Base-by-base conservation (phyloP, 2,797 vertebrate genomes). In the Phoeniculus purpureus region DNA sequence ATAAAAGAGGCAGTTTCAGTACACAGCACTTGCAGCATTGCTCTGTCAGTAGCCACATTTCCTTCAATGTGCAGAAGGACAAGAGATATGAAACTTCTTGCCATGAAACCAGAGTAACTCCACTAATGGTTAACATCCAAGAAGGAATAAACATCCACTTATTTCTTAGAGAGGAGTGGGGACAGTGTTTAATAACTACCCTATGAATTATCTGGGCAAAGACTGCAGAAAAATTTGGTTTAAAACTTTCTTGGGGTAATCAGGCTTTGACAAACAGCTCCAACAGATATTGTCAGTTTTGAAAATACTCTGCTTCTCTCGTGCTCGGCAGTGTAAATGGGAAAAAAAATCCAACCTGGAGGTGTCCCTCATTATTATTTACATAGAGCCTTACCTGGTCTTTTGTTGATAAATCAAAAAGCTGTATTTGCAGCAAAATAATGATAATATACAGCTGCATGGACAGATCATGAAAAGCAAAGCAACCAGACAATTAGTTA, bases 381-480 rank as follows among this genome's bases (percentile, higher is more conserved):
- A 95, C 96, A 81, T 34, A 91, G 70, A 88, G 88, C 78, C 93
- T 96, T 95, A 96, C 95, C 94, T 94, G 90, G 51, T 94, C 75
- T 90, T 94, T 80, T 96, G 96, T 95, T 95, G 94, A 97, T 95
- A 96, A 95, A 95, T 94, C 3, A 25, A 77, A 96, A 96, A 96
- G 92, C 95, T 95, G 95, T 93, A 95, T 87, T 96, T 96, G 93
- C 92, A 92, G 81, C 90, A 94, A 96, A 96, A 88, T 87, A 92
- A 86, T 75, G 92, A 96, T 93, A 96, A 94, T 96, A 96, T 96
- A 70, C 92, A 96, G 92, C 94, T 97, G 96, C 82, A 91, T 21
- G 40, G 75, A 51, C 81, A 95, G 96, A 96, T 96, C 96, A 95
- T 2, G 1, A 61, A 90, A 86, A 94, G 91, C 87, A 93, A 94